Conservation (phyloP, 2,797 vertebrate species). For the Capromys pilorides region DNA sequence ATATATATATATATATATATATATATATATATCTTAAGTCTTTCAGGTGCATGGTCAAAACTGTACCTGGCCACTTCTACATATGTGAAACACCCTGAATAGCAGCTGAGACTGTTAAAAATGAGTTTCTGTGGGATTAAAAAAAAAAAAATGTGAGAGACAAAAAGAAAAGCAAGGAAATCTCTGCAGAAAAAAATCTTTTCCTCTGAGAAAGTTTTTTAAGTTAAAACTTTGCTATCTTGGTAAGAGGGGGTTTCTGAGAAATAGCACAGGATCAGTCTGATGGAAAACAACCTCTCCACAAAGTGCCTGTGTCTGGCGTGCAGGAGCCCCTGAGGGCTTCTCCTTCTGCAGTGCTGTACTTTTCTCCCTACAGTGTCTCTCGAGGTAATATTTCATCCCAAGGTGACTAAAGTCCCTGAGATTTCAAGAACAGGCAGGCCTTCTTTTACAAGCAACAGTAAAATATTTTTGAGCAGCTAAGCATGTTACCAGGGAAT, state of each 20-base stretch:
- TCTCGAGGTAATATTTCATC: slow-evolving; percentile 67
- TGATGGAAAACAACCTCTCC: neutral
- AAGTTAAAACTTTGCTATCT: neutral
- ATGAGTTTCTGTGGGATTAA: neutral
- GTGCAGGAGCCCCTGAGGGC: neutral
- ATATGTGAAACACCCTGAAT: neutral
- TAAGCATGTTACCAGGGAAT: slow-evolving; percentile 79
- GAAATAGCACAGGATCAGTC: neutral
- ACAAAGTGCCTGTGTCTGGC: neutral
- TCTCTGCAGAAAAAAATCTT: neutral
- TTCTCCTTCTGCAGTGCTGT: slow-evolving; percentile 38
- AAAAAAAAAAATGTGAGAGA: neutral
- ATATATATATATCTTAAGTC: no score
- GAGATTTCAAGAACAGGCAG: slow-evolving; percentile 73
- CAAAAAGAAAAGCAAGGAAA: neutral
- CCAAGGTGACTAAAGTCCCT: slow-evolving; percentile 68
- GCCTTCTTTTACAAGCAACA: slow-evolving; percentile 72
- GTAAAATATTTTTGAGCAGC: slow-evolving; percentile 76
- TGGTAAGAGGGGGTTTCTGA: neutral
- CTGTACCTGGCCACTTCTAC: neutral
- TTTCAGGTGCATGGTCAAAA: neutral
- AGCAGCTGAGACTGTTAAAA: neutral
- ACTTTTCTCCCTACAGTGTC: slow-evolving; percentile 51
- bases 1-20: no score
- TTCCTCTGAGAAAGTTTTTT: slow-evolving; percentile 36